phyloP scores from a whole-genome alignment of 2,113 vertebrate species.

The Alectura lathami region DNA sequence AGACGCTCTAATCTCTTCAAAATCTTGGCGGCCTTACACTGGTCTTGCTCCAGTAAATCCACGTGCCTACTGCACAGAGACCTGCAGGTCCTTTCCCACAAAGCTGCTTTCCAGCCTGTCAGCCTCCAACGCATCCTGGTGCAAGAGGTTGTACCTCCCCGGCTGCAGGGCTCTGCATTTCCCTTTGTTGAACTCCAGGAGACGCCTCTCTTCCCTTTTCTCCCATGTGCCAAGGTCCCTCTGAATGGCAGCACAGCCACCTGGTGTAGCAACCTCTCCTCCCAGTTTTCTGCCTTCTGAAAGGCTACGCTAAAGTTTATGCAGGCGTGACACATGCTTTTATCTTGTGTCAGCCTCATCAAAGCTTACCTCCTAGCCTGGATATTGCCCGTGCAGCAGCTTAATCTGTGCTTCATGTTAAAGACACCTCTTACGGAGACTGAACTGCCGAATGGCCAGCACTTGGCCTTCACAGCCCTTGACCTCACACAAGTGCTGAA shows the following conservation, averaged over 20 bases:
- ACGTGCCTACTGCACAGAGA: no score
- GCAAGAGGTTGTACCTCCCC: fast-evolving
- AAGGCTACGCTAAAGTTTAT: background rate
- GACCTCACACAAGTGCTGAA: background rate
- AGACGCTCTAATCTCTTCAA: background rate
- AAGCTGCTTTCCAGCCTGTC: background rate
- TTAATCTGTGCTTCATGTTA: background rate
- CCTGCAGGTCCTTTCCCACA: background rate
- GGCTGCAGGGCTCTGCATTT: background rate
- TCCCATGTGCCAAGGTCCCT: fast-evolving
- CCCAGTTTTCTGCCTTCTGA: background rate
- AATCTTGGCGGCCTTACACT: background rate
- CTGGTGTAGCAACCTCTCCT: background rate
- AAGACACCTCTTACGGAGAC: background rate
- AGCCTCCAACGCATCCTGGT: background rate
- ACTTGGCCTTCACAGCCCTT: background rate
- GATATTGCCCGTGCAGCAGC: background rate
- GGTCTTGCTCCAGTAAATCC: background rate
- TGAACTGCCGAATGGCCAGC: background rate
- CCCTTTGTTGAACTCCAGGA: background rate
- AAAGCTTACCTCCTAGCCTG: background rate
- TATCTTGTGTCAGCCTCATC: background rate
- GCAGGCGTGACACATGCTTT: background rate
- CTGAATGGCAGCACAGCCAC: background rate
- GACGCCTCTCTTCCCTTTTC: background rate